phyloP scores from a whole-genome alignment of 2,888 invertebrate genomes.

The Eupithecia subfuscata region DNA sequence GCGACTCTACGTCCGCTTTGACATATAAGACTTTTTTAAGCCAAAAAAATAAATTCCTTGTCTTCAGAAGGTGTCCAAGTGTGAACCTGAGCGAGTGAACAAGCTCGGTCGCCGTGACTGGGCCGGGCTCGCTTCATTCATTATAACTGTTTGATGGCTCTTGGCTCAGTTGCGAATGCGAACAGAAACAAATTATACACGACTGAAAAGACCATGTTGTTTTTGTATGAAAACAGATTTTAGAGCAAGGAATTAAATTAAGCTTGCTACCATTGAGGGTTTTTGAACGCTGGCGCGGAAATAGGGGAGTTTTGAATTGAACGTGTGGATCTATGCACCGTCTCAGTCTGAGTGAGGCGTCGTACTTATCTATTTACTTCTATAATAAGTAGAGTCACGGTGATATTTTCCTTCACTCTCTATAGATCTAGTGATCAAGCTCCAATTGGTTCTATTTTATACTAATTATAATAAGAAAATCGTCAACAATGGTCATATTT shows the following conservation, averaged over 20 bases:
- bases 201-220: slow-evolving; percentile 6
- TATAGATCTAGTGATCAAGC: too few species aligned
- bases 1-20: neutral
- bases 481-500: too few species aligned
- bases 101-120: slow-evolving; percentile 8
- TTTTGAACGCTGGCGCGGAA: neutral
- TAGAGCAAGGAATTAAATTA: neutral
- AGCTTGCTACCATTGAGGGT: neutral
- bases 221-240: slow-evolving; percentile 2
- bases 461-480: too few species aligned
- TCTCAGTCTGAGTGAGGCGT: neutral
- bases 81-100: slow-evolving; percentile 2
- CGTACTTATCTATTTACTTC: too few species aligned
- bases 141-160: slow-evolving; percentile 47
- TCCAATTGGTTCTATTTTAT: too few species aligned
- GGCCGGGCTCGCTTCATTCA: slow-evolving; percentile 38
- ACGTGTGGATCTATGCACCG: neutral
- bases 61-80: neutral
- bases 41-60: neutral
- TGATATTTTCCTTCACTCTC: too few species aligned
- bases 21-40: neutral
- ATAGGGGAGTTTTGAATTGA: neutral
- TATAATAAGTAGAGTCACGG: too few species aligned
- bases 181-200: slow-evolving; percentile 22
- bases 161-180: slow-evolving; percentile 11